Evolutionary conservation across 1,140 invertebrate genomes (phyloP).

Genomic region (Drosophila elegans): DNA sequence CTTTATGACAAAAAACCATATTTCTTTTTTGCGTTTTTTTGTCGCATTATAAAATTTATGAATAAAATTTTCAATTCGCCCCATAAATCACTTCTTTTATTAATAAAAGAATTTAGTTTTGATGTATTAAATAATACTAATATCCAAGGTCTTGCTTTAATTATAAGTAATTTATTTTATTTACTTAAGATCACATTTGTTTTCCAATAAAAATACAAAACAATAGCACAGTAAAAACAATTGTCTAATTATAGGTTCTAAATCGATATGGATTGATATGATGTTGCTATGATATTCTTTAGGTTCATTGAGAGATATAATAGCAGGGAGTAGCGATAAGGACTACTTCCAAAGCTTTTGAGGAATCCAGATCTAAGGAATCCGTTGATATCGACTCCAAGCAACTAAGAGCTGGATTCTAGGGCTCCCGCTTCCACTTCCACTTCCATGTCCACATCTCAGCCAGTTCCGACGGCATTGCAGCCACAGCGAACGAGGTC

Average conservation of each 20-base stretch:
- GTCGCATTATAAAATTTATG: too few relatives aligned
- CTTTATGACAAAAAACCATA: too few relatives aligned
- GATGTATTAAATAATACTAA: too few relatives aligned
- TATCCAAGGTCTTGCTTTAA: neutral
- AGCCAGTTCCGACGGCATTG: constrained; percentile 65
- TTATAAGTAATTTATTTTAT: constrained; percentile 19
- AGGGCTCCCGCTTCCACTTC: constrained; percentile 1
- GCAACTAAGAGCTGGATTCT: constrained; percentile 46
- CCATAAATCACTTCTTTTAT: too few relatives aligned
- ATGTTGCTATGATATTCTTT: constrained; percentile 83
- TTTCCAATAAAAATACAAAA: constrained; percentile 35
- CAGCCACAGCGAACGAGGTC: constrained; percentile 62
- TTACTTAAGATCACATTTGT: constrained; percentile 62
- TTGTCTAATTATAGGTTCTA: constrained; percentile 54
- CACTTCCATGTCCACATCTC: constrained; percentile 8
- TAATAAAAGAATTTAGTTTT: too few relatives aligned
- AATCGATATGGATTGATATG: constrained; percentile 80
- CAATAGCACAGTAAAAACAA: constrained; percentile 30
- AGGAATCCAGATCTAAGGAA: constrained; percentile 30
- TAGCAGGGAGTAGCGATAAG: constrained; percentile 12
- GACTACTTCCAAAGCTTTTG: constrained; percentile 8
- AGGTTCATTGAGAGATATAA: constrained; percentile 65
- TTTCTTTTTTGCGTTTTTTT: too few relatives aligned
- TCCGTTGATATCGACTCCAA: constrained; percentile 65
- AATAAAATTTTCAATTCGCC: too few relatives aligned